Percentiles rank a stretch among this genome's conserved stretches.
Conservation (phyloP, 2,113 vertebrate genomes). For the Apaloderma vittatum region DNA sequence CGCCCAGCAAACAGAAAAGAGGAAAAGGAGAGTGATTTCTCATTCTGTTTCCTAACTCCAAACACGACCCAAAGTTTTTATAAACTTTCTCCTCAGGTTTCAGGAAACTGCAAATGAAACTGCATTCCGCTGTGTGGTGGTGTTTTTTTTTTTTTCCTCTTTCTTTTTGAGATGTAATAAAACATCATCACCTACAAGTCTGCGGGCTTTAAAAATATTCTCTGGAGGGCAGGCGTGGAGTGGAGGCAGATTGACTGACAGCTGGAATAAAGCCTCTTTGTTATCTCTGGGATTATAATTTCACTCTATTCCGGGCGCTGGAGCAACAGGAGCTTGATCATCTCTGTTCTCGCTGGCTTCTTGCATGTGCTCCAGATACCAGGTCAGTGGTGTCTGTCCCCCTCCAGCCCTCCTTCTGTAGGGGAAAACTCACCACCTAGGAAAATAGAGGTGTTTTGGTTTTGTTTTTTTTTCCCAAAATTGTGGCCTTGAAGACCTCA, state of each 20-base stretch:
- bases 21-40: conserved; percentile 50
- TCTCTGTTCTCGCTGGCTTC: background rate
- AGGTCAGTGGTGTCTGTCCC: rapidly evolving
- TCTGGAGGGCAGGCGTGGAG: conserved; percentile 25
- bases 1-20: conserved; percentile 62
- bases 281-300: conserved; percentile 59
- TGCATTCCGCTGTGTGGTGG: conserved; percentile 57
- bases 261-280: conserved; percentile 38
- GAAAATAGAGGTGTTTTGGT: background rate
- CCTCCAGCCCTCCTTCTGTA: rapidly evolving
- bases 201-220: conserved; percentile 24
- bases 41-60: conserved; percentile 62
- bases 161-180: conserved; percentile 49
- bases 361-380: rapidly evolving
- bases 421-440: background rate
- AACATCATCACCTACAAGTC: conserved; percentile 65
- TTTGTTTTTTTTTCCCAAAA: background rate
- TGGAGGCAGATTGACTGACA: conserved; percentile 49
- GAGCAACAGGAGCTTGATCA: background rate
- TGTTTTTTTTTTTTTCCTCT: background rate
- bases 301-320: background rate
- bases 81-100: conserved; percentile 74
- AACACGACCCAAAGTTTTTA: conserved; percentile 62
- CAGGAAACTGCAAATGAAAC: conserved; percentile 74
- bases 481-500: background rate